Base-by-base conservation (phyloP, 1,140 invertebrate genomes). In the Copidosoma floridanum region DNA sequence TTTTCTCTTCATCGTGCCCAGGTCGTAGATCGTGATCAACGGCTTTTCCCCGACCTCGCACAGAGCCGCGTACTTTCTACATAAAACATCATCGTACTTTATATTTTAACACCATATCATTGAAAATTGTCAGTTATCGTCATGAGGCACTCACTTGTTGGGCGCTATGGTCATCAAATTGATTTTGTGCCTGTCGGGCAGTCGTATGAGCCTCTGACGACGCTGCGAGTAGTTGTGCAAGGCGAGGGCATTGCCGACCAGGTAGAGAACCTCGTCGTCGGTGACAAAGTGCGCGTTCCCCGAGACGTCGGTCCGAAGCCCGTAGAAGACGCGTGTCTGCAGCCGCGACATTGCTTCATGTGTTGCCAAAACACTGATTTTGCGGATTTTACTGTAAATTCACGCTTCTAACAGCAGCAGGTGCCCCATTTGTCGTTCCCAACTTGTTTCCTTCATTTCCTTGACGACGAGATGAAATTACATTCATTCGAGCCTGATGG, bases 261-360 rank as follows among this genome's bases (percentile, higher is more conserved):
- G 85, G 71, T 89, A 89, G 14, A 89, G 72, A 29, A 89, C 77
- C 64, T 89, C 87, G 2, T 84, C 80, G 67, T 90, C 86, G 7
- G 81, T 82, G 35, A 89, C 68, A 63, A 83, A 89, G 68, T 88
- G 83, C 2, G 82, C 85, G 72, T 89, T 89, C 38, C 83, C 83
- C 43, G 72, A 66, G 11, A 88, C 75, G 58, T 83, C 78, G 0
- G 83, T 84, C 50, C 82, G 80, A 21, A 89, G 63, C 1, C 87
- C 87, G 40, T 85, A 84, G 43, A 88, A 75, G 16, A 85, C 71
- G 29, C 77, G 78, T 2, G 82, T 82, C 62, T 84, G 79, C 26
- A 74, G 53, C 1, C 50, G 41, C 11, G 48, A 38, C 61, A 63
- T 63, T 18, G 12, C 11, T 7, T 32, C 14, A 14, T 44, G 5